Evolutionary conservation across 2,888 invertebrate genomes (phyloP), one percentile per base, ranked within the genome.

Genomic region (Nymphalis c-album): DNA sequence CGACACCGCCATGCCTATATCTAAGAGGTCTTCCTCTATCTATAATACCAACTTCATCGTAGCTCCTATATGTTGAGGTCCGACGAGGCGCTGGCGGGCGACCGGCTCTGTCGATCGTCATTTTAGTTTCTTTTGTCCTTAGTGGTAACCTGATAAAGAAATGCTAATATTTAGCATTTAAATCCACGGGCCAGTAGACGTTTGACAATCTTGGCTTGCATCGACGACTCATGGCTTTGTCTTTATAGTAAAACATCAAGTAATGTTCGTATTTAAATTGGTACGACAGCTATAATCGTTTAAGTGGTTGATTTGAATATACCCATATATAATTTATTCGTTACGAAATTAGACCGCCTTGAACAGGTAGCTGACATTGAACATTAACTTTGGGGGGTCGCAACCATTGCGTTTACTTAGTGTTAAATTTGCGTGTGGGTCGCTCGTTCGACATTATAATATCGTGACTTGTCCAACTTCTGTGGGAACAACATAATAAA

Each of bases 51-150:
- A 92, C 87, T 72, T 92, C 91, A 68, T 92, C 89, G 75, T 93
- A 93, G 75, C 93, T 93, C 72, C 91, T 85, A 77, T 93, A 93
- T 5, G 92, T 92, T 13, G 91, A 91, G 6, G 85, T 85, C 55
- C 91, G 83, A 61, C 90, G 83, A 1, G 91, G 91, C 18, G 91
- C 85, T 20, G 91, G 91, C 7, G 91, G 91, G 50, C 86, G 81
- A 67, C 91, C 91, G 63, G 87, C 85, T 82, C 82, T 84, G 77
- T 91, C 91, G 80, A 91, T 87, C 69, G 90, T 91, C 91, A 91
- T 91, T 82, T 79, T 87, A 82, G 78, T 87, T 76, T 74, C 62
- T 70, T 68, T 77, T 75, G 73, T 76, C 76, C 76, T 80, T 79
- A 81, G 67, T 67, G 73, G 74, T 76, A 77, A 90, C 91, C 91